Base-by-base conservation (phyloP, 2,113 vertebrate genomes). In the Grus americana region DNA sequence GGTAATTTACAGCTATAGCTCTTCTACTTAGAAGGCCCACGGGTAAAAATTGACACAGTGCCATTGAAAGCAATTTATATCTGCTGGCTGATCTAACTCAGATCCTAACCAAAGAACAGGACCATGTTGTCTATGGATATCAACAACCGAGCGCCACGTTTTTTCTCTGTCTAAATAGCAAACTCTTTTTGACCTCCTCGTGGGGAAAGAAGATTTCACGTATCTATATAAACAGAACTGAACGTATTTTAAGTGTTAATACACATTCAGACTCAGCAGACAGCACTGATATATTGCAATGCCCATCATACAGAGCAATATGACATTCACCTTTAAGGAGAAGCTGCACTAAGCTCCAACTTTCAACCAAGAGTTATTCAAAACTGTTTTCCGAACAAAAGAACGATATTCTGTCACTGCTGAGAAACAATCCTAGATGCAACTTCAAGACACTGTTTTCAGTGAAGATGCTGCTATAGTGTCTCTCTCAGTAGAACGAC, bases 81-180 rank as follows among this genome's bases (percentile, higher is more conserved):
- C 40, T 61, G 23, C 61, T 68, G 32, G 13, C 30, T 63, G n/a
- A 61, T 68, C 61, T 79, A 81, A 61, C 36, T 74, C 59, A 36
- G 75, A 44, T 1, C 62, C 14, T 18, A 63, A 26, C 24, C 18
- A 63, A 95, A 67, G 55, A 63, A 59, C 0, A 57, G 49, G 15
- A 23, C 61, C 17, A n/a, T 0, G 0, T 6, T 40, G 30, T 40
- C 67, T n/a, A 4, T 8, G 49, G 47, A 80, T 68, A 63, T 36
- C 47, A 38, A 3, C 1, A 2, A 40, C 20, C 5, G 6, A 87
- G 10, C 6, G 40, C 29, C 79, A 14, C 6, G 12, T 3, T 11
- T 78, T 81, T 49, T 59, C 23, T 65, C 38, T 70, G 32, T 40
- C 44, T 67, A 13, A 21, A 17, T 3, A 81, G 23, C 23, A 71